These are phyloP conservation scores for Prionailurus viverrinus DNA, from an alignment of 2,113 vertebrate species.

Conservation along the genomic window DNA sequence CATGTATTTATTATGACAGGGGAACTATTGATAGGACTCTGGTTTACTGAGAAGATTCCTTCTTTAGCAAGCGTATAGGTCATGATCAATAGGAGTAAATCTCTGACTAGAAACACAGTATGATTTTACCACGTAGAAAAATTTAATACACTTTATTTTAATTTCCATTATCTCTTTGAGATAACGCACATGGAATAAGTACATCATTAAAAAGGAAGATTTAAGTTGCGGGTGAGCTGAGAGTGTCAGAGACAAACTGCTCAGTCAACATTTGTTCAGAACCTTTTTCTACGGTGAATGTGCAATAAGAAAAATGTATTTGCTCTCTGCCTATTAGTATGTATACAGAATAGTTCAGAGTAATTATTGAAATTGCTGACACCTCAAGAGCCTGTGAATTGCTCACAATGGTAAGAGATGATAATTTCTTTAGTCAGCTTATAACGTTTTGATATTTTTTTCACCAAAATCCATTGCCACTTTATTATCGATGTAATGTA, in stretches of 20 bases:
- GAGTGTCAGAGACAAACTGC: neutral
- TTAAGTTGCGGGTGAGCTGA: neutral
- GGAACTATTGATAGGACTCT: neutral
- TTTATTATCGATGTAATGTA: neutral
- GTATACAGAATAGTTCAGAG: neutral
- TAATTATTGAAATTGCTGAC: constrained; percentile 64
- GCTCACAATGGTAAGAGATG: neutral
- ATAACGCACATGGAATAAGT: neutral
- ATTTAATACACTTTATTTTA: neutral
- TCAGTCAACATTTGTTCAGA: constrained; percentile 13
- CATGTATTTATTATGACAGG: neutral
- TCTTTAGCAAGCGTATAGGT: neutral
- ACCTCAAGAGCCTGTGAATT: constrained; percentile 21
- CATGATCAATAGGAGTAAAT: neutral
- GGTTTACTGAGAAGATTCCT: neutral
- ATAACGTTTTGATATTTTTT: constrained; percentile 3
- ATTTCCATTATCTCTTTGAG: neutral
- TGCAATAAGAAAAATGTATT: constrained; percentile 9
- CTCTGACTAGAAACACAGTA: neutral
- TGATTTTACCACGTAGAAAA: neutral
- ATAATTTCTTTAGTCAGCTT: constrained; percentile 21
- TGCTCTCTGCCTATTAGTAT: neutral
- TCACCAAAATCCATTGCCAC: neutral
- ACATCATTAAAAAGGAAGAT: neutral
- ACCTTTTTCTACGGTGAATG: neutral